Evolutionary conservation across 2,113 vertebrate genomes (phyloP).

Genomic region (Benitochromis conjunctus): DNA sequence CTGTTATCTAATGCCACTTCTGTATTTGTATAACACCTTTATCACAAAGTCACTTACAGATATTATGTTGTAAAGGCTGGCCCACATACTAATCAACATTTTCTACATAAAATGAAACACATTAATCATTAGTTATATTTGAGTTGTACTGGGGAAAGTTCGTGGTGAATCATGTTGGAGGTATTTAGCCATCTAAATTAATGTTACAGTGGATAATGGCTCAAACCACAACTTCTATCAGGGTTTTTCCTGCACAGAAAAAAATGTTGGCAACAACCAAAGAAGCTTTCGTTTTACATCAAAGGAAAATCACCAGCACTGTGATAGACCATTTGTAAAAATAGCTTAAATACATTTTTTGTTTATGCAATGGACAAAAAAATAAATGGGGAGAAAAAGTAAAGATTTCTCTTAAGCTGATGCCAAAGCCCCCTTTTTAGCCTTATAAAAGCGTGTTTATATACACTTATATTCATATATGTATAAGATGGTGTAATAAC

Average conservation of each 20-base stretch:
- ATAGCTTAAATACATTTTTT: not conserved
- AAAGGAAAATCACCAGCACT: not conserved
- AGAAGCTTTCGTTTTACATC: not conserved
- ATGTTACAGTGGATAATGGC: not conserved
- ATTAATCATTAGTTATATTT: not conserved
- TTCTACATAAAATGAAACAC: not conserved
- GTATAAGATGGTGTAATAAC: not conserved
- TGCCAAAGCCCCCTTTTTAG: not conserved
- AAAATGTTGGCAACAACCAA: not conserved
- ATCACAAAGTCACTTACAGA: not conserved
- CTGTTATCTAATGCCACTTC: not conserved
- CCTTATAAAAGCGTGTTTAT: not conserved
- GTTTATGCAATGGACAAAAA: not conserved
- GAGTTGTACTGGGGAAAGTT: not conserved
- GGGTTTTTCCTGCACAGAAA: not conserved
- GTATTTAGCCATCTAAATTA: not conserved
- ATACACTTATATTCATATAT: not conserved
- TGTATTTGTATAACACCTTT: not conserved
- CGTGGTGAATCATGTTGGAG: not conserved
- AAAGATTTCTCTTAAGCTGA: not conserved
- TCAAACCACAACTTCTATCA: not conserved
- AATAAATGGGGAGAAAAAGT: not conserved
- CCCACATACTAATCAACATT: not conserved
- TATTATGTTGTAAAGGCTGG: not conserved
- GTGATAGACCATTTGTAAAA: not conserved